phyloP scores from a whole-genome alignment of 2,797 vertebrate genomes.

The Tokudaia tokunoshimensis region DNA sequence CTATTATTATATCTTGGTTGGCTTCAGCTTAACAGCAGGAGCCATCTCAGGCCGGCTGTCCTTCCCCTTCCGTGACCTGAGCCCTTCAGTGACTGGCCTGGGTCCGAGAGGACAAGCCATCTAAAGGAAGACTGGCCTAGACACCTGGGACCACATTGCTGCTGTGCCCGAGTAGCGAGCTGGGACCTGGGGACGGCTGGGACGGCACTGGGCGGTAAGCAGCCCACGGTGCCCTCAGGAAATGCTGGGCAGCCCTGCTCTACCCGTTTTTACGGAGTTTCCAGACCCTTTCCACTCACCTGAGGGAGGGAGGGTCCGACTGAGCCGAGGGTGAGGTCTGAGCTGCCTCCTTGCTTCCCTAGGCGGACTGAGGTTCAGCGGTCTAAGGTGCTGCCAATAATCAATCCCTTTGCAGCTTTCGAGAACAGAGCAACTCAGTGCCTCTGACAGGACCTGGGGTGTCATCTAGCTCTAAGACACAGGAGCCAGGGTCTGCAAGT shows the following conservation, averaged over 20 bases:
- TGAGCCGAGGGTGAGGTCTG: not conserved
- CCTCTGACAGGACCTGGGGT: not conserved
- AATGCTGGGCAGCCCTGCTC: not conserved
- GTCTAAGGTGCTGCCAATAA: not conserved
- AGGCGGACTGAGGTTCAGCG: too few relatives aligned
- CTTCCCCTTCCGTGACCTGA: not conserved
- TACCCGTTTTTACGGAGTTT: not conserved
- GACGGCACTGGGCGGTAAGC: not conserved
- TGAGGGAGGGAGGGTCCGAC: not conserved
- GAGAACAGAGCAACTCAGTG: not conserved
- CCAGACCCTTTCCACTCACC: not conserved
- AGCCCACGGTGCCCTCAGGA: accelerated
- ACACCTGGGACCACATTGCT: not conserved
- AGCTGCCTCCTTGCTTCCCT: not conserved
- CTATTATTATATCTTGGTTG: not conserved
- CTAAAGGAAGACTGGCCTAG: not conserved
- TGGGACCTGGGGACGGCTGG: not conserved
- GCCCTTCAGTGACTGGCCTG: not conserved
- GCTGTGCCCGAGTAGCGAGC: not conserved
- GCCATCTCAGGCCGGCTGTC: not conserved
- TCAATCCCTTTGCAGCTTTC: not conserved
- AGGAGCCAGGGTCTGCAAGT: not conserved
- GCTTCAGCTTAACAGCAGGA: not conserved
- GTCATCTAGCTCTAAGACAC: accelerated
- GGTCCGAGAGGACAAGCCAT: not conserved